phyloP scores from a whole-genome alignment of 2,797 vertebrate genomes.

The Hyperoplus lanceolatus region DNA sequence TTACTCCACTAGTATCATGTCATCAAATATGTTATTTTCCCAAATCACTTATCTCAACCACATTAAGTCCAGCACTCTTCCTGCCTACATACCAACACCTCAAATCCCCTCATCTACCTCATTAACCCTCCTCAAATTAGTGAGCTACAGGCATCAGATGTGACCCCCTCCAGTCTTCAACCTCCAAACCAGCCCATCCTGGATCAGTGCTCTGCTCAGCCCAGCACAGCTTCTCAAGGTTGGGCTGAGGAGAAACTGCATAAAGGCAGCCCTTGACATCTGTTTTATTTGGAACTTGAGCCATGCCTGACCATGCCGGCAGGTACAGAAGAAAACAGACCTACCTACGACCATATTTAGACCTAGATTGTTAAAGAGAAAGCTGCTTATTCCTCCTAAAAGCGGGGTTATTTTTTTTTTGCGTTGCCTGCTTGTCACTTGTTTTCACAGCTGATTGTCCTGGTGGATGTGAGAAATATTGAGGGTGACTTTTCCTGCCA shows the following conservation, averaged over 20 bases:
- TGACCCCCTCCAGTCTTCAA: conserved; percentile 32
- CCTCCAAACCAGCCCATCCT: conserved; percentile 55
- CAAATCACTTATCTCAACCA: background rate
- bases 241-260: conserved; percentile 74
- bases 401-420: conserved; percentile 33
- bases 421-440: conserved; percentile 23
- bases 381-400: background rate
- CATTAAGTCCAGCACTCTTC: conserved; percentile 4
- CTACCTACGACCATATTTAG: conserved; percentile 12
- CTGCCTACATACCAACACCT: conserved; percentile 9
- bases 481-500: conserved; percentile 24
- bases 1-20: background rate
- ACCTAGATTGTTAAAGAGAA: background rate
- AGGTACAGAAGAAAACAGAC: conserved; percentile 35
- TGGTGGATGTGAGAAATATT: conserved; percentile 36
- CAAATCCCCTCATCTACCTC: conserved; percentile 21
- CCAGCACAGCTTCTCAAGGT: conserved; percentile 80
- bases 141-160: conserved; percentile 31
- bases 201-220: conserved; percentile 61
- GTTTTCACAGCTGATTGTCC: conserved; percentile 47
- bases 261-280: conserved; percentile 67
- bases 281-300: conserved; percentile 67
- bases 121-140: conserved; percentile 30
- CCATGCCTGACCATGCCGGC: conserved; percentile 47
- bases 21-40: background rate